Evolutionary conservation across 2,113 vertebrate species (phyloP), one percentile per base, ranked within the genome.

Genomic region (Heterocephalus glaber): DNA sequence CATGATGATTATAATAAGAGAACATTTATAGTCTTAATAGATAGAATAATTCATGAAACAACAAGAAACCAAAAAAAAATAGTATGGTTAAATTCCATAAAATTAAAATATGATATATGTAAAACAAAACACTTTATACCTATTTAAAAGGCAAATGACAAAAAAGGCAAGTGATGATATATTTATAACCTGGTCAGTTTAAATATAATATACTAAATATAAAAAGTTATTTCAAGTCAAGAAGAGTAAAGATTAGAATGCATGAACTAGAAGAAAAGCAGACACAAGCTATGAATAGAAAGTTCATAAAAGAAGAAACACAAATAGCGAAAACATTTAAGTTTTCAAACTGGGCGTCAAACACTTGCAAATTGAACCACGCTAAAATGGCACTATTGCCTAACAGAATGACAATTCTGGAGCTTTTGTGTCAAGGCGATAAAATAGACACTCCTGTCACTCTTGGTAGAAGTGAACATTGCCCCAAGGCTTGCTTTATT

Each of bases 41-140:
- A 26, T 14, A 72, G 49, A 56, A 7, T 85, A 66, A 92, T 83
- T 80, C 80, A 94, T 49, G 28, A 93, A 94, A 88, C 24, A 94
- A 89, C 13, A 90, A 86, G 30, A 95, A 86, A 65, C 24, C 8
- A 82, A 72, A 44, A n/a, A 65, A 70, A 85, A 54, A 79, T 41
- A 54, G 61, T 5, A 52, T 80, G 20, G 72, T 90, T 66, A 85
- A 85, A 94, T 76, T 33, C n/a, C 5, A 54, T 58, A 65, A 93
- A 95, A 77, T 47, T 79, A 70, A 96, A 94, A 86, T 82, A 54
- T 33, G 9, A n/a, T 52, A 35, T 52, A 76, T 10, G n/a, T 30
- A 65, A 94, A 93, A 61, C 17, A 74, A 83, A 77, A 72, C 5
- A 66, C 22, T 77, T 89, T 56, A 33, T 26, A 77, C 33, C 92